A percentile compares a stretch with the other conserved stretches of the same genome.
These are phyloP conservation scores for Synergus gifuensis DNA, from an alignment of 2,888 invertebrate species.

Conservation along the genomic window DNA sequence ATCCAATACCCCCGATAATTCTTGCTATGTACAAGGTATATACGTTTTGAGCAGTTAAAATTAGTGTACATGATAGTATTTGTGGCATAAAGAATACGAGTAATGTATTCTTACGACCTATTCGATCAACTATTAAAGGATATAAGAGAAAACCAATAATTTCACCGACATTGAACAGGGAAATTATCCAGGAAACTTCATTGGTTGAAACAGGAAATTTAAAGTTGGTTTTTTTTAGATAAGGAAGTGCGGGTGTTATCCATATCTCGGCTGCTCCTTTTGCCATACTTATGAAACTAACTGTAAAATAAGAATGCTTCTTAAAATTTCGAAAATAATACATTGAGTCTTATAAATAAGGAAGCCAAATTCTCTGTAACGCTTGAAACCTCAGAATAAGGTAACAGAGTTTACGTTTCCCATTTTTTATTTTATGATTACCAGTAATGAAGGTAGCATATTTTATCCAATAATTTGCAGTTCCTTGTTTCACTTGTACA, in stretches of 20 bases:
- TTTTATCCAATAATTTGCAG: slow-evolving; percentile 11
- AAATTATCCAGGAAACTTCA: slow-evolving; percentile 26
- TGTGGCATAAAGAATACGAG: not conserved
- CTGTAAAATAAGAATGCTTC: not conserved
- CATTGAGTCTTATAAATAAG: not conserved
- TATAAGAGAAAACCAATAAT: slow-evolving; percentile 26
- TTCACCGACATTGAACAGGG: slow-evolving; percentile 15
- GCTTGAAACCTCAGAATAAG: not conserved
- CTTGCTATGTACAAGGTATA: not conserved
- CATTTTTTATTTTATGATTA: not conserved
- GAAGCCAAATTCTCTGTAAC: not conserved
- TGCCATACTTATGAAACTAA: slow-evolving; percentile 22
- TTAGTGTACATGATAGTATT: not conserved
- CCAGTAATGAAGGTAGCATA: not conserved
- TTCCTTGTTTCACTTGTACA: not conserved
- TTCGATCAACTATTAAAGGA: slow-evolving; percentile 22
- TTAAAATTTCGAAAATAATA: not conserved
- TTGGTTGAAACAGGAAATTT: slow-evolving; percentile 6
- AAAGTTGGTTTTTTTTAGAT: not conserved
- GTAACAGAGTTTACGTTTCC: too few relatives aligned
- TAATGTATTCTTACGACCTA: slow-evolving; percentile 29
- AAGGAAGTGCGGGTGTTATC: slow-evolving; percentile 16
- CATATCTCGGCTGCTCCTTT: slow-evolving; percentile 8
- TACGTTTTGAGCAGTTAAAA: not conserved
- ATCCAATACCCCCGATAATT: slow-evolving; percentile 66